Base-by-base conservation (phyloP, 2,888 invertebrate species). In the Cephus pulcher region DNA sequence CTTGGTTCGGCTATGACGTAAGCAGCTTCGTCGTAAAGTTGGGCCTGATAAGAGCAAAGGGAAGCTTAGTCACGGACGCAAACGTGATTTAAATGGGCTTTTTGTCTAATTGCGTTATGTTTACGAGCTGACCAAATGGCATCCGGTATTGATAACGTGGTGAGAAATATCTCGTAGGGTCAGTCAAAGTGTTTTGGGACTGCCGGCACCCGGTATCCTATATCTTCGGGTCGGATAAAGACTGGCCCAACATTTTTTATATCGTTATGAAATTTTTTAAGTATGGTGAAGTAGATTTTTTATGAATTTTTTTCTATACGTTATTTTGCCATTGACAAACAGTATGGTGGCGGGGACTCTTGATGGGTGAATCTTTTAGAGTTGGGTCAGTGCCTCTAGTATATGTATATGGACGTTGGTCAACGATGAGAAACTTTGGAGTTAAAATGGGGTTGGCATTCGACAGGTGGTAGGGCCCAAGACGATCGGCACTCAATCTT, bases 31-130 rank as follows among this genome's bases (percentile, higher is more conserved):
- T 34, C 74, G 74, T 74, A 74, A 74, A 74, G 35, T 35, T n/a
- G 34, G 74, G 35, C 23, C 40, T 40, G 40, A 70, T 30, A 33
- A 70, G 74, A 33, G 35, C 33, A 0, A 12, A n/a, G 74, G n/a
- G 34, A 34, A n/a, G 23, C 34, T 74, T 74, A 74, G 74, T 74
- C 34, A 74, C 23, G 33, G 30, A 33, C 4, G 70, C 76, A 78
- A 82, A 80, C 81, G 83, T 85, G 83, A 88, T 86, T 87, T 85
- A 85, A 86, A 87, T 82, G 83, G 83, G 80, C 84, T 83, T 84
- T 88, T 88, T 84, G 82, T 81, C 83, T 88, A 88, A 88, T 87
- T 86, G 86, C 83, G 84, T 88, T 87, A 87, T 85, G 84, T 88
- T 88, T 88, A 88, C 84, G 85, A 88, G 76, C 78, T 74, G 71